Percentiles rank a stretch among this genome's conserved stretches.
Evolutionary conservation across 2,888 invertebrate species (phyloP).

Genomic region (Diploptera punctata): DNA sequence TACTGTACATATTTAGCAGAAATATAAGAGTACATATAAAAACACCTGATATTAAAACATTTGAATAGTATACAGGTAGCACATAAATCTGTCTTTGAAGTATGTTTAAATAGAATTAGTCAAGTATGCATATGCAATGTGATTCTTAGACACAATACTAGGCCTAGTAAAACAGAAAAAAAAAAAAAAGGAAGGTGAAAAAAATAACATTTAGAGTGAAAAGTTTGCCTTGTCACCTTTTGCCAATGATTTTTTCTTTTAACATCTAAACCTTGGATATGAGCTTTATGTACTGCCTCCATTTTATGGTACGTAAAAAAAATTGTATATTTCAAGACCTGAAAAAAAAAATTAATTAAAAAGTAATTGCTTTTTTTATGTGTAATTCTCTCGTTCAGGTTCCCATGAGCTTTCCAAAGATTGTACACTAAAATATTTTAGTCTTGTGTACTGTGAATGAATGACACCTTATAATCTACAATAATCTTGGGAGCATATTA

Average conservation of each 20-base stretch:
- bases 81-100: constrained; percentile 16
- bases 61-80: constrained; percentile 18
- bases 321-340: background rate
- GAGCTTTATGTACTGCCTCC: constrained; percentile 22
- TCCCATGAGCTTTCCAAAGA: constrained; percentile 6
- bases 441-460: constrained; percentile 12
- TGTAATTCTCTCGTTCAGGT: constrained; percentile 18
- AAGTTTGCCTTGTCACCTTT: constrained; percentile 37
- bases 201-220: constrained; percentile 35
- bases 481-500: constrained; percentile 22
- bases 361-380: constrained; percentile 17
- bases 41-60: too few species aligned
- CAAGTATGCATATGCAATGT: constrained; percentile 24
- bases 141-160: constrained; percentile 32
- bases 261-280: background rate
- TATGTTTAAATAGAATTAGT: constrained; percentile 7
- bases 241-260: constrained; percentile 30
- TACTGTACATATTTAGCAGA: too few species aligned
- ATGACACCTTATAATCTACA: background rate
- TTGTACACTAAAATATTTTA: constrained; percentile 17
- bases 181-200: background rate
- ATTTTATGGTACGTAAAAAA: constrained; percentile 17
- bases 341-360: background rate
- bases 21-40: too few species aligned
- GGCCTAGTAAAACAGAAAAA: constrained; percentile 25